These are phyloP conservation scores for Rostratula benghalensis DNA, from an alignment of 2,113 vertebrate species.

Conservation along the genomic window DNA sequence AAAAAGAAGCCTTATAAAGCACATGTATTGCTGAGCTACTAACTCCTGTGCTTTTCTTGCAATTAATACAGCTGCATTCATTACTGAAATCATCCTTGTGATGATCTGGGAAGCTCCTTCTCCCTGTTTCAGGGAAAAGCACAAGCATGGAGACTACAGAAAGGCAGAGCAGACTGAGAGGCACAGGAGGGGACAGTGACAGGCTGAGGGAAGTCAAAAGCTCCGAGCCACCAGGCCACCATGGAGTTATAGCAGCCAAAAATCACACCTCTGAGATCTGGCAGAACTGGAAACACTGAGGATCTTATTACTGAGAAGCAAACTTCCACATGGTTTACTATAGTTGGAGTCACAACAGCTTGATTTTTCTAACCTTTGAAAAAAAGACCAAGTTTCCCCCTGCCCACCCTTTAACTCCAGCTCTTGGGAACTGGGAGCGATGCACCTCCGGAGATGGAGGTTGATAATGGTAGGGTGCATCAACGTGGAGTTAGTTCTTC, in stretches of 20 bases:
- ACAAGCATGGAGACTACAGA: not conserved
- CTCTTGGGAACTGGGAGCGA: accelerated
- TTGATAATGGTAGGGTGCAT: accelerated
- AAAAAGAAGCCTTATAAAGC: not conserved
- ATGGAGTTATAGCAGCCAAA: not conserved
- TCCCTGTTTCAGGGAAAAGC: not conserved
- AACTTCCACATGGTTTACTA: not conserved
- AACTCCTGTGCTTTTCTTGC: not conserved
- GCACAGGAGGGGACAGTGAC: accelerated
- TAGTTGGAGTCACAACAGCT: not conserved
- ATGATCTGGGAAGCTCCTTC: not conserved
- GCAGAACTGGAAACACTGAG: not conserved
- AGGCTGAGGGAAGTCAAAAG: not conserved
- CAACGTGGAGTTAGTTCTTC: accelerated
- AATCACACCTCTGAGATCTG: not conserved
- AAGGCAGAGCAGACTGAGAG: not conserved
- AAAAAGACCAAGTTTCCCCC: not conserved
- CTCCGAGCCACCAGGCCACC: not conserved
- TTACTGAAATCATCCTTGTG: not conserved
- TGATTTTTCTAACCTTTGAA: not conserved
- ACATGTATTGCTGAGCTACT: not conserved
- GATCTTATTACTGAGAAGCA: not conserved
- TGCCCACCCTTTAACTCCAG: not conserved
- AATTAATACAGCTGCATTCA: not conserved
- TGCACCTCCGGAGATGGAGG: not conserved